Conservation (phyloP, 2,113 vertebrate species). For the Neolamprologus fasciatus region DNA sequence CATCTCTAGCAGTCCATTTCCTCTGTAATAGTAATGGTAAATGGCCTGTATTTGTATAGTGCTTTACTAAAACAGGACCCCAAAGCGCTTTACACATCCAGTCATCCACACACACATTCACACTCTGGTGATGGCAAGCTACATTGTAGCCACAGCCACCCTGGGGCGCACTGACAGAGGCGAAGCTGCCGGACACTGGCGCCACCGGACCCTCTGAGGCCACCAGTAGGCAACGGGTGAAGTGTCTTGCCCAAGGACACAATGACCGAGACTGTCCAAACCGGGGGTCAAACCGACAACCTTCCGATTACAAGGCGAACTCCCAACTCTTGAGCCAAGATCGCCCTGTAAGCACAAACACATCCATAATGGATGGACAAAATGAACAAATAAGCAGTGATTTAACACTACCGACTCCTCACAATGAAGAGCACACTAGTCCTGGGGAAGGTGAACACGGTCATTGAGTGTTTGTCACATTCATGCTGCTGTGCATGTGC, state of each 20-base stretch:
- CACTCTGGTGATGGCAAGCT: not conserved
- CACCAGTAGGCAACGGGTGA: not conserved
- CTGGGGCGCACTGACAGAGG: not conserved
- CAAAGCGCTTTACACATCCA: not conserved
- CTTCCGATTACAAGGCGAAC: not conserved
- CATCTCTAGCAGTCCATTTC: not conserved
- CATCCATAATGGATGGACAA: not conserved
- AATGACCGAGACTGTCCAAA: fast-evolving
- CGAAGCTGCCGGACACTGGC: not conserved
- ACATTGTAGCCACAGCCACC: not conserved
- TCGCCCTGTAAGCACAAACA: not conserved
- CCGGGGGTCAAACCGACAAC: fast-evolving
- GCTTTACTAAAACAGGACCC: not conserved
- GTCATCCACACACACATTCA: not conserved
- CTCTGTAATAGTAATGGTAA: not conserved
- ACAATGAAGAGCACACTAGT: not conserved
- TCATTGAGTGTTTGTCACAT: not conserved
- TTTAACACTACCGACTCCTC: not conserved
- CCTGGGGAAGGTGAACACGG: not conserved
- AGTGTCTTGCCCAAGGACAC: not conserved
- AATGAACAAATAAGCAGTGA: not conserved
- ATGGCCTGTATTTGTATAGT: not conserved
- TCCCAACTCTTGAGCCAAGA: not conserved
- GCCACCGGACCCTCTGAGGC: fast-evolving
- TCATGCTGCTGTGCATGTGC: not conserved